Base-by-base conservation (phyloP, 1,140 invertebrate genomes). In the Trigoniulus corallinus region DNA sequence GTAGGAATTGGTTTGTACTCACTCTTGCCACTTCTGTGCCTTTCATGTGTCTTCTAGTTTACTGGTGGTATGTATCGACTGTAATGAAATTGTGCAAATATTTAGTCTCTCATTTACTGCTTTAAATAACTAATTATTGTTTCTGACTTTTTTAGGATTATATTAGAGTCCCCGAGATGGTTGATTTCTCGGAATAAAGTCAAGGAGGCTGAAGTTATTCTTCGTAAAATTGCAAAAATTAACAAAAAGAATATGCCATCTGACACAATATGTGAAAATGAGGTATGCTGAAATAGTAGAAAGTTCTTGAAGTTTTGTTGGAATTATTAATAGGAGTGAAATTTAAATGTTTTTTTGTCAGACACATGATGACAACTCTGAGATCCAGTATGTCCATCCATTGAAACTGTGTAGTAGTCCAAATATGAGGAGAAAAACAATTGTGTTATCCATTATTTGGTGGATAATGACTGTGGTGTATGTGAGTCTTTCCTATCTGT, bases 391-490 rank as follows among this genome's bases (percentile, higher is more conserved):
- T n/a, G n/a, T n/a, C n/a, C n/a, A n/a, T n/a, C 18, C 24, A 7
- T 65, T 79, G 61, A 77, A 79, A 57, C 62, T 80, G 23, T 72
- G 79, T 23, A 70, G 68, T 54, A 76, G 78, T 63, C 77, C 78
- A 1, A 85, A 85, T 61, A 74, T 86, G 53, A 67, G 82, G 21
- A 79, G 77, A 56, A 86, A 86, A 61, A 86, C 83, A 1, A 72
- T 85, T 2, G 84, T 88, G 23, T 76, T 88, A 0, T 82, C 82
- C 0, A 82, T 86, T 54, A 80, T 84, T 56, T 87, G 83, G 82
- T 82, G 85, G 52, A 81, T 81, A 22, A 86, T 84, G 59, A 82
- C 82, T 3, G 81, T 84, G 52, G 82, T 86, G 1, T 88, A 87
- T 59, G 82, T 84, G 24, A 83, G 83, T 0, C 65, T 87, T 1